phyloP scores from a whole-genome alignment of 2,888 invertebrate genomes.

The Eupithecia insigniata region DNA sequence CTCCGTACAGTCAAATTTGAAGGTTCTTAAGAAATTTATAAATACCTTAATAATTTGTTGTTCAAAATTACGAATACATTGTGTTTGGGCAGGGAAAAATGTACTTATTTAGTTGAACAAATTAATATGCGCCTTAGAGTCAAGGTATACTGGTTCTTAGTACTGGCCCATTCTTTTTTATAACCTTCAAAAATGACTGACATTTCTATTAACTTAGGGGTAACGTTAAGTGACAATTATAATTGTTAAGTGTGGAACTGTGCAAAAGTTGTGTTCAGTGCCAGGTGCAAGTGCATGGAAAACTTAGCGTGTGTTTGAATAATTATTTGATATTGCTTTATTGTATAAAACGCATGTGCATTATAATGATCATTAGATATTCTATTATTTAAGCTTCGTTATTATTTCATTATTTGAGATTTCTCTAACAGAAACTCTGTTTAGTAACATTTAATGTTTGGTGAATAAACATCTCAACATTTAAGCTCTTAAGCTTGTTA shows the following conservation, averaged over 20 bases:
- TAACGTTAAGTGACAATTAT: conserved; percentile 9
- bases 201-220: conserved; percentile 7
- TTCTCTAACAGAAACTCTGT: conserved; percentile 17
- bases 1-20: conserved; percentile 27
- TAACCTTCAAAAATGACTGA: conserved; percentile 17
- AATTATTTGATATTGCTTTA: conserved; percentile 16
- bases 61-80: neutral
- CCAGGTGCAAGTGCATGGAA: conserved; percentile 23
- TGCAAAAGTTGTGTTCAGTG: conserved; percentile 25
- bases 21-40: conserved; percentile 12
- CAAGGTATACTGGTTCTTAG: neutral
- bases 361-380: conserved; percentile 10
- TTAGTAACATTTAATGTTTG: conserved; percentile 28
- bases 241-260: conserved; percentile 18
- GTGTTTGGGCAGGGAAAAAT: neutral
- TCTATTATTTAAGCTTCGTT: conserved; percentile 20
- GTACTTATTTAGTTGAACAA: neutral
- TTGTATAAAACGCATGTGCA: neutral
- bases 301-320: conserved; percentile 22
- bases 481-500: conserved; percentile 23
- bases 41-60: neutral
- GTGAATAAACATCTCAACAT: conserved; percentile 29
- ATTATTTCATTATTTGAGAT: conserved; percentile 12
- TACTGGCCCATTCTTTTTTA: neutral
- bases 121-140: neutral